Conservation (phyloP, 1,140 invertebrate genomes). For the Halyomorpha halys region DNA sequence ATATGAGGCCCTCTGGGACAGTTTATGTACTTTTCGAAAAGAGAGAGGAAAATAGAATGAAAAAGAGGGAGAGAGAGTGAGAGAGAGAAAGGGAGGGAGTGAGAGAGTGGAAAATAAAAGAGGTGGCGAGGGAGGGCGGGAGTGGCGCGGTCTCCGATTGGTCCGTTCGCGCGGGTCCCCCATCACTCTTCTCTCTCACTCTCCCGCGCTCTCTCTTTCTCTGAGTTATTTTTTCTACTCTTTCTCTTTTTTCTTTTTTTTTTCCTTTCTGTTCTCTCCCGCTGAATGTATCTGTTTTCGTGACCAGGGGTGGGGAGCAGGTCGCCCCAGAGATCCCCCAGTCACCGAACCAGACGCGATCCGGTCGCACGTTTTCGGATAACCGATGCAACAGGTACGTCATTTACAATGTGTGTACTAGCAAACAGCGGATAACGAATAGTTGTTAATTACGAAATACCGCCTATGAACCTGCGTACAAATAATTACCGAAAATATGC, state of each 20-base stretch:
- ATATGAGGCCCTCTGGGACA: too few species aligned
- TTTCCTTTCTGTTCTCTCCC: neutral
- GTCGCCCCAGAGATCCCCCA: neutral
- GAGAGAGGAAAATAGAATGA: neutral
- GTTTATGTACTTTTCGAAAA: neutral
- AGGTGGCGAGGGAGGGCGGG: conserved; percentile 5
- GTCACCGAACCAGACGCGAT: neutral
- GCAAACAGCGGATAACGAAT: too few species aligned
- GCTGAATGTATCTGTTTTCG: conserved; percentile 6
- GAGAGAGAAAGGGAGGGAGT: conserved; percentile 7
- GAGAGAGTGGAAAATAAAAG: conserved; percentile 10
- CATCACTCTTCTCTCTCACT: neutral
- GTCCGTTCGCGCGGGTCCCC: conserved; percentile 1
- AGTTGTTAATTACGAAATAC: too few species aligned
- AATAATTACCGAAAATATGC: too few species aligned
- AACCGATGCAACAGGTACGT: conserved; percentile 6
- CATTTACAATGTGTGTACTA: neutral
- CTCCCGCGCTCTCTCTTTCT: conserved; percentile 1
- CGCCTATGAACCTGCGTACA: too few species aligned
- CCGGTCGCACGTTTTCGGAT: neutral
- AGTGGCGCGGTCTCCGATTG: conserved; percentile 1
- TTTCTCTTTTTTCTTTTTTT: conserved; percentile 3
- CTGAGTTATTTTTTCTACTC: too few species aligned
- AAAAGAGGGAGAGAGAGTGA: neutral
- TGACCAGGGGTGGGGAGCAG: neutral